phyloP scores from a whole-genome alignment of 2,888 invertebrate species.

The Bellardia bayeri region DNA sequence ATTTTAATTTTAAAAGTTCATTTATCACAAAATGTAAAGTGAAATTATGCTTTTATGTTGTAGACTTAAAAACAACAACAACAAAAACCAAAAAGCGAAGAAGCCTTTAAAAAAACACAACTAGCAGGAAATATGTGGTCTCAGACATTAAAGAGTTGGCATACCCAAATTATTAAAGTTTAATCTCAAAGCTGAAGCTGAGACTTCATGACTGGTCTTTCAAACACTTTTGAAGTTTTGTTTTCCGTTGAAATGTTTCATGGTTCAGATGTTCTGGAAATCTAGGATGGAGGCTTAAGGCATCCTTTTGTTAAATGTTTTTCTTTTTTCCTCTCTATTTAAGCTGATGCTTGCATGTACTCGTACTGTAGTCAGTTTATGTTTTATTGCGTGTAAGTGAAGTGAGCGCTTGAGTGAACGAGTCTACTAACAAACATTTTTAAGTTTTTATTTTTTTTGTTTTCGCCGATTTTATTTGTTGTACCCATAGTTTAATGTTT shows the following conservation, averaged over 20 bases:
- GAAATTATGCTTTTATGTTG: slow-evolving; percentile 67
- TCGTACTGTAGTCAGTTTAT: slow-evolving; percentile 24
- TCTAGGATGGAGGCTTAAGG: slow-evolving; percentile 61
- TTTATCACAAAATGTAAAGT: slow-evolving; percentile 70
- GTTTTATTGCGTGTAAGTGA: slow-evolving; percentile 61
- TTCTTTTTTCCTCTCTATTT: background rate
- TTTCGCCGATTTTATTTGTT: slow-evolving; percentile 46
- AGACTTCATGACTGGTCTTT: slow-evolving; percentile 66
- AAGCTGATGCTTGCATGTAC: background rate
- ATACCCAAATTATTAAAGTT: slow-evolving; percentile 47
- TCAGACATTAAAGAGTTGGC: slow-evolving; percentile 12
- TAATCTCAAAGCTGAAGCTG: slow-evolving; percentile 7
- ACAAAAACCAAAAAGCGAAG: slow-evolving; percentile 2
- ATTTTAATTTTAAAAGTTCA: slow-evolving; percentile 69
- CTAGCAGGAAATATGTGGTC: background rate
- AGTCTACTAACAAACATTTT: slow-evolving; percentile 51
- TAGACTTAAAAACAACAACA: background rate
- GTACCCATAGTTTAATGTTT: slow-evolving; percentile 6
- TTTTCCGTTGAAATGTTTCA: slow-evolving; percentile 39
- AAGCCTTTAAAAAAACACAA: slow-evolving; percentile 25
- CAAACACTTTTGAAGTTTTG: slow-evolving; percentile 54
- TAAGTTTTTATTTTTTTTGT: background rate
- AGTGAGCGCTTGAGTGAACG: slow-evolving; percentile 37
- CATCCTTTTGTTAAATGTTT: slow-evolving; percentile 51
- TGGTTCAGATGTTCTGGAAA: slow-evolving; percentile 34